Evolutionary conservation across 2,113 vertebrate species (phyloP).

Genomic region (Albula glossodonta): DNA sequence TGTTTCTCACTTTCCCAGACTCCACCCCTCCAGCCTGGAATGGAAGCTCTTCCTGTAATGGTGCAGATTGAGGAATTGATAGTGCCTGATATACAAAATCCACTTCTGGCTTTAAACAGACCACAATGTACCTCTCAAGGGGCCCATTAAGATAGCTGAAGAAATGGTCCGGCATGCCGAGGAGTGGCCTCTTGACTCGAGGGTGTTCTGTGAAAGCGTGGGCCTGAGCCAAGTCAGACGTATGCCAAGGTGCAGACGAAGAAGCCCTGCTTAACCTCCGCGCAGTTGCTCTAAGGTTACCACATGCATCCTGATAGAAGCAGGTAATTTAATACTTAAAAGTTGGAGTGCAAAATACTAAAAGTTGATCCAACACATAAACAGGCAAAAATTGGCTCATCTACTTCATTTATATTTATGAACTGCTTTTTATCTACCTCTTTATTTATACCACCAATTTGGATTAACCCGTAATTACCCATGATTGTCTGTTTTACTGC

Average conservation of each 20-base stretch:
- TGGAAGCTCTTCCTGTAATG: constrained; percentile 49
- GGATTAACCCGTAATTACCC: too few species aligned
- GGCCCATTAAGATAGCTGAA: constrained; percentile 61
- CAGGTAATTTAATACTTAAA: not conserved
- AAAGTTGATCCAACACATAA: not conserved
- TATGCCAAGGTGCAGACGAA: constrained; percentile 21
- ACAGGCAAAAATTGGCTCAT: not conserved
- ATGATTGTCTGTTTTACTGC: too few species aligned
- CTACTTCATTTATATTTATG: too few species aligned
- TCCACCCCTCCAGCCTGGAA: constrained; percentile 62
- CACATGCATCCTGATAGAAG: not conserved
- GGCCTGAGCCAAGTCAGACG: constrained; percentile 29
- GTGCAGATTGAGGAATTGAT: constrained; percentile 47
- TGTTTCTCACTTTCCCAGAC: constrained; percentile 74
- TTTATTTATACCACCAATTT: too few species aligned
- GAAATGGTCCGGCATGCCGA: constrained; percentile 53
- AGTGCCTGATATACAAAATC: constrained; percentile 55
- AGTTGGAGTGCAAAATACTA: not conserved
- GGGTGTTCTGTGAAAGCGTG: constrained; percentile 31
- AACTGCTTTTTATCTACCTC: too few species aligned
- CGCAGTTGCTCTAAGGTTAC: not conserved
- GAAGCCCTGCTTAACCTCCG: constrained; percentile 8
- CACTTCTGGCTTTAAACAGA: constrained; percentile 56
- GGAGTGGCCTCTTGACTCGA: constrained; percentile 50
- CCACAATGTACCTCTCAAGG: constrained; percentile 69